These are phyloP conservation scores for Haemorhous mexicanus DNA, from an alignment of 2,113 vertebrate species.

Conservation along the genomic window DNA sequence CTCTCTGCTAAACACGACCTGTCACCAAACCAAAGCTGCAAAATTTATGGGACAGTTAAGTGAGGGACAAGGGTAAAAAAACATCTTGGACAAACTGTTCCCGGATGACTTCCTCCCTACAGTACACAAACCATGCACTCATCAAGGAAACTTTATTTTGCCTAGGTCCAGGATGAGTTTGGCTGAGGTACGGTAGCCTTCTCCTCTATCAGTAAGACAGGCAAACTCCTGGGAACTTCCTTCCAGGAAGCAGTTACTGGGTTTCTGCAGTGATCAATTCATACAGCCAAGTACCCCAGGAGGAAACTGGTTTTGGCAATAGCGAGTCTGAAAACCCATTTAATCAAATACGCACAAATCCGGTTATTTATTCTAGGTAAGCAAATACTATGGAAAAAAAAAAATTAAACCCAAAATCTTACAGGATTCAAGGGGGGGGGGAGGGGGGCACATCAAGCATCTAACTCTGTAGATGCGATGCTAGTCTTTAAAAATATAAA, in stretches of 20 bases:
- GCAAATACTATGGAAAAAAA: neutral
- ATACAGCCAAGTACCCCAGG: neutral
- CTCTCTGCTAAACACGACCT: neutral
- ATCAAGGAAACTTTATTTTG: neutral
- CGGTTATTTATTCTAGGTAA: neutral
- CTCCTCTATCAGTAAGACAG: neutral
- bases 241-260: neutral
- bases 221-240: neutral
- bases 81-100: neutral
- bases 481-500: neutral
- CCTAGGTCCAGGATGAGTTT: neutral
- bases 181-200: neutral
- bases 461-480: neutral
- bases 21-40: neutral
- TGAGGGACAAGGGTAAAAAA: neutral
- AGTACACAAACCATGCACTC: neutral
- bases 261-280: neutral
- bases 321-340: neutral
- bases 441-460: neutral
- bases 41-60: neutral
- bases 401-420: neutral
- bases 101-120: rapidly evolving
- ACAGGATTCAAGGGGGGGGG: neutral
- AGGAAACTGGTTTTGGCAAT: neutral
- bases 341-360: neutral